phyloP scores from a whole-genome alignment of 2,797 vertebrate species.

The Vireo griseus region DNA sequence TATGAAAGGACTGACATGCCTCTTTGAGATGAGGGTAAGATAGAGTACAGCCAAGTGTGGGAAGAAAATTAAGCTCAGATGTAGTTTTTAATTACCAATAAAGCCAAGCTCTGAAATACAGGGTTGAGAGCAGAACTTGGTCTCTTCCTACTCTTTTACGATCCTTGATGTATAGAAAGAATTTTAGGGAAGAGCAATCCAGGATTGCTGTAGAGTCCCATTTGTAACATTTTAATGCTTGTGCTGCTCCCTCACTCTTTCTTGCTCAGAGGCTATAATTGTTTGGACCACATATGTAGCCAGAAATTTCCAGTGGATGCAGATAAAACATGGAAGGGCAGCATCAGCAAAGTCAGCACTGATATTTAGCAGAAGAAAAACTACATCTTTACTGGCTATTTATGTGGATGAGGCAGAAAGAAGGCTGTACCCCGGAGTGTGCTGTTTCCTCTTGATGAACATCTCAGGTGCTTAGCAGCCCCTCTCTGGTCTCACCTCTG shows the following conservation, averaged over 20 bases:
- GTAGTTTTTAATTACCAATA: constrained; percentile 55
- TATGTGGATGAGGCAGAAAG: neutral
- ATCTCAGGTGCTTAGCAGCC: neutral
- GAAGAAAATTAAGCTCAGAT: constrained; percentile 53
- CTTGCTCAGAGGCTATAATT: neutral
- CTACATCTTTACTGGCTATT: neutral
- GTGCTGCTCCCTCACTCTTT: neutral
- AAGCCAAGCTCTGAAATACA: neutral
- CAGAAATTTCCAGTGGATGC: neutral
- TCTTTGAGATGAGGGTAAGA: constrained; percentile 51
- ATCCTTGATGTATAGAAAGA: neutral
- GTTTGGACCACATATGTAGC: neutral
- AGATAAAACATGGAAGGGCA: neutral
- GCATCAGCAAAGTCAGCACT: neutral
- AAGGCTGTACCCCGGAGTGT: neutral
- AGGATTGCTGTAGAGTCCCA: neutral
- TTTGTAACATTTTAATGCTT: neutral
- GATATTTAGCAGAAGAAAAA: neutral
- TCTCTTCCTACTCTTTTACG: neutral
- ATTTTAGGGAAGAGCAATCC: neutral
- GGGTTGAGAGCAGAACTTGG: neutral
- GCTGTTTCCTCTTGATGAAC: neutral
- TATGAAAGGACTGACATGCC: constrained; percentile 48
- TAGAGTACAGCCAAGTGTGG: constrained; percentile 49
- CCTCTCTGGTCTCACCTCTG: fast-evolving